A percentile compares a stretch with the other conserved stretches of the same genome.
Conservation (phyloP, 2,797 vertebrate genomes). For the Microcaecilia unicolor region DNA sequence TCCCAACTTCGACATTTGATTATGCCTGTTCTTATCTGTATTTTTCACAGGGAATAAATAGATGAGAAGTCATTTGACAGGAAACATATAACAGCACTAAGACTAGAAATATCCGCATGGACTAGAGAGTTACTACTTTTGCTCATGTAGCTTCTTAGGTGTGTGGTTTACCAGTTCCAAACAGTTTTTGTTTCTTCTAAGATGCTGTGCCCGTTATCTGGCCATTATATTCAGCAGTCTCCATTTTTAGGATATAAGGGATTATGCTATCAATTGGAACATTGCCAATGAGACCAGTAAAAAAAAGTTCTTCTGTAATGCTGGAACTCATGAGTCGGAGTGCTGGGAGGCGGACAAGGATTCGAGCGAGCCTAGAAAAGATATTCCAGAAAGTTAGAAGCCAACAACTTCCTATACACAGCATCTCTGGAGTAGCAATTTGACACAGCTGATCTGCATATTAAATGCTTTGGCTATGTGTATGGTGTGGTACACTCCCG, state of each 20-base stretch:
- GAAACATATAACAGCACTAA: constrained; percentile 18
- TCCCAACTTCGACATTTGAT: too few species aligned
- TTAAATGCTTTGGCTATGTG: too few species aligned
- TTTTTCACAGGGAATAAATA: constrained; percentile 21
- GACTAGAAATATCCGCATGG: constrained; percentile 27
- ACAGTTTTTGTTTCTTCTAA: constrained; percentile 35
- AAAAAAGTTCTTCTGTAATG: constrained; percentile 97
- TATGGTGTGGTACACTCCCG: too few species aligned
- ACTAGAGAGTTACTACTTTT: constrained; percentile 15
- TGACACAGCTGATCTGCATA: too few species aligned
- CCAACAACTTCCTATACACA: too few species aligned
- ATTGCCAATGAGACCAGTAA: constrained; percentile 93
- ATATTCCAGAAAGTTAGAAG: too few species aligned
- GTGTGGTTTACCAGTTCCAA: not conserved
- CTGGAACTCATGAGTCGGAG: constrained; percentile 92
- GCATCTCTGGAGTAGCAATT: too few species aligned
- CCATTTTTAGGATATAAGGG: constrained; percentile 98
- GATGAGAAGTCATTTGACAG: constrained; percentile 19
- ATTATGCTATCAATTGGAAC: constrained; percentile 98
- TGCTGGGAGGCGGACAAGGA: constrained; percentile 87
- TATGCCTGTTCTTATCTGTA: constrained; percentile 32
- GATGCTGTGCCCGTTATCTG: constrained; percentile 75
- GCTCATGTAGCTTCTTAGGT: not conserved
- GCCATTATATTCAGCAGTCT: constrained; percentile 94
- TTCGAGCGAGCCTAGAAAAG: constrained; percentile 79